phyloP scores from a whole-genome alignment of 2,113 vertebrate genomes.

The Lates calcarifer region DNA sequence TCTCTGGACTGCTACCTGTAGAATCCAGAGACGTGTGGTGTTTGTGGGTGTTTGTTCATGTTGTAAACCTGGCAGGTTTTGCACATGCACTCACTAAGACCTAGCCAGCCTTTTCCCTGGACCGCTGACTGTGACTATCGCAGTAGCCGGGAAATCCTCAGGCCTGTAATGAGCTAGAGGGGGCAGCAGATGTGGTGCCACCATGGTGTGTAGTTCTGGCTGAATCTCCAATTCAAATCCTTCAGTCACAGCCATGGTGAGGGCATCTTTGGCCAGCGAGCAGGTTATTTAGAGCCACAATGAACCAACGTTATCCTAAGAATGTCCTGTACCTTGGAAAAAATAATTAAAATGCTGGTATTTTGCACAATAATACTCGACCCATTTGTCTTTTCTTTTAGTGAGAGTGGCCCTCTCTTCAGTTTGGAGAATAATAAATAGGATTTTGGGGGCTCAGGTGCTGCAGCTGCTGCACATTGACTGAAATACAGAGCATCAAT shows the following conservation, averaged over 20 bases:
- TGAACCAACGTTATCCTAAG: background rate
- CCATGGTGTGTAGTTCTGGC: constrained; percentile 8
- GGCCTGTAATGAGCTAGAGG: constrained; percentile 48
- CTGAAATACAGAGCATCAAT: constrained; percentile 31
- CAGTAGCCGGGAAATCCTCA: constrained; percentile 38
- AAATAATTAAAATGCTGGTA: background rate
- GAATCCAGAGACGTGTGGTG: background rate
- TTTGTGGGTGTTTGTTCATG: background rate
- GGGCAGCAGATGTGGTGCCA: constrained; percentile 49
- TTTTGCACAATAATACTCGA: background rate
- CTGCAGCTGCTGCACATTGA: constrained; percentile 27
- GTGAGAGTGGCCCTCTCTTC: background rate
- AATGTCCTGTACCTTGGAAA: background rate
- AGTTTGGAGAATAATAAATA: constrained; percentile 5
- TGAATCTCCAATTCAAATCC: constrained; percentile 55
- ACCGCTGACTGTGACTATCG: constrained; percentile 49
- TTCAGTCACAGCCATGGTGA: background rate
- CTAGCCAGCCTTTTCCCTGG: constrained; percentile 42
- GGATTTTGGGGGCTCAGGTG: constrained; percentile 37
- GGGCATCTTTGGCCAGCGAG: background rate
- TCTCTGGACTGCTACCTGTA: background rate
- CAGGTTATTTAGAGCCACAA: constrained; percentile 2
- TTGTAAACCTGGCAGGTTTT: background rate
- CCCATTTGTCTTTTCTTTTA: background rate
- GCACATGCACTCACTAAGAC: background rate